Conservation (phyloP, 2,888 invertebrate species). For the Erebia epiphron region DNA sequence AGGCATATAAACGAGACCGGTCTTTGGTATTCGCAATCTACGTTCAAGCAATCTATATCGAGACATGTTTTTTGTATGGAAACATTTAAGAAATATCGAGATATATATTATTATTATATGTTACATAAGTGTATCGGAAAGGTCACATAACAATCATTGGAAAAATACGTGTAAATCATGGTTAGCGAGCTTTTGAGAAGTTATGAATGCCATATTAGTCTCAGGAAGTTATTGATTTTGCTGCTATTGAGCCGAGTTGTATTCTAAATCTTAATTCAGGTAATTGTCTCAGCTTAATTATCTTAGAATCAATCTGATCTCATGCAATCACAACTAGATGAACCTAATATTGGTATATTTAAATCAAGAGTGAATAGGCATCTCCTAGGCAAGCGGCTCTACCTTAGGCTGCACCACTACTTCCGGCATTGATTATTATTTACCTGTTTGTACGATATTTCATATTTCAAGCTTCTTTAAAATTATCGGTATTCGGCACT, state of each 20-base stretch:
- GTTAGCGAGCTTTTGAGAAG: not conserved
- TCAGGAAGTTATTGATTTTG: no score
- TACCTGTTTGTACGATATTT: no score
- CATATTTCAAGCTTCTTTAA: no score
- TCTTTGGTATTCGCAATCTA: constrained; percentile 23
- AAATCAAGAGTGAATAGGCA: no score
- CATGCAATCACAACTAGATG: no score
- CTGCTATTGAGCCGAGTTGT: no score
- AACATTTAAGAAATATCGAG: constrained; percentile 16
- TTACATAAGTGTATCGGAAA: constrained; percentile 21
- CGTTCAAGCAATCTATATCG: constrained; percentile 17
- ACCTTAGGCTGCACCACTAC: no score
- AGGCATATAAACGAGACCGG: constrained; percentile 27
- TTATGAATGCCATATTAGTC: not conserved
- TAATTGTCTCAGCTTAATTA: not conserved
- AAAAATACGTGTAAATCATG: constrained; percentile 10
- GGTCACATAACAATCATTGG: constrained; percentile 13
- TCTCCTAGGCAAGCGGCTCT: no score
- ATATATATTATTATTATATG: constrained; percentile 15
- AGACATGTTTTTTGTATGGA: constrained; percentile 23
- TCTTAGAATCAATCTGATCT: not conserved
- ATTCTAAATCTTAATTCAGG: no score
- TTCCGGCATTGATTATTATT: no score
- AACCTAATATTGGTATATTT: no score
- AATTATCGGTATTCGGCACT: no score